Base-by-base conservation (phyloP, 2,888 invertebrate species). In the Thecophora atra region DNA sequence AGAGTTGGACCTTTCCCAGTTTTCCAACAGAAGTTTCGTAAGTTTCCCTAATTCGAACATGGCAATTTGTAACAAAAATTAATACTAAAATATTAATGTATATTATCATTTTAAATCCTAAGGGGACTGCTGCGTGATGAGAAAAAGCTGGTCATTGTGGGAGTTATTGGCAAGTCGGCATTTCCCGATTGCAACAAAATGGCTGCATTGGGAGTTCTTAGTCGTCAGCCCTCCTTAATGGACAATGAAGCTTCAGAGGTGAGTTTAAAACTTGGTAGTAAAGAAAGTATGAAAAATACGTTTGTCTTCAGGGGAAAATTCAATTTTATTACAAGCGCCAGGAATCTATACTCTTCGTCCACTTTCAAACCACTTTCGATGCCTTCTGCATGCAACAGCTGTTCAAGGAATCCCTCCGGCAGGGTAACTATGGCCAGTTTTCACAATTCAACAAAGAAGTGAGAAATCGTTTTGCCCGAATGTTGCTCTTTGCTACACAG, bases 401-500 rank as follows among this genome's bases (percentile, higher is more conserved):
- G 69, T 63, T 86, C 26, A 72, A 80, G 1, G 75, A 76, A 5
- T 77, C 78, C 19, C 70, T 78, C 54, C 74, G 77, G 6, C 70
- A 89, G 77, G 86, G 87, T 73, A 87, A 88, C 3, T 75, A 78
- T 3, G 76, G 81, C 2, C 80, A 81, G 44, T 82, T 85, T 65
- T 79, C 85, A 60, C 76, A 73, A 7, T 85, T 86, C 63, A 83
- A 86, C 71, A 83, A 83, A 44, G 78, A 77, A 37, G 76, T 84
- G 26, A 80, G 86, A 0, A 81, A 80, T 60, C 79, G 82, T n/a
- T 87, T 87, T 74, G 93, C 94, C 21, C 91, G 91, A 79, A 90
- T 91, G 56, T 87, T 97, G 70, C 89, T 95, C 2, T 88, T 95
- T 74, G 87, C 95, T 19, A 92, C 95, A 82, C 92, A 94, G 79